Conservation (phyloP, 2,888 invertebrate species). For the Cataglyphis albicans region DNA sequence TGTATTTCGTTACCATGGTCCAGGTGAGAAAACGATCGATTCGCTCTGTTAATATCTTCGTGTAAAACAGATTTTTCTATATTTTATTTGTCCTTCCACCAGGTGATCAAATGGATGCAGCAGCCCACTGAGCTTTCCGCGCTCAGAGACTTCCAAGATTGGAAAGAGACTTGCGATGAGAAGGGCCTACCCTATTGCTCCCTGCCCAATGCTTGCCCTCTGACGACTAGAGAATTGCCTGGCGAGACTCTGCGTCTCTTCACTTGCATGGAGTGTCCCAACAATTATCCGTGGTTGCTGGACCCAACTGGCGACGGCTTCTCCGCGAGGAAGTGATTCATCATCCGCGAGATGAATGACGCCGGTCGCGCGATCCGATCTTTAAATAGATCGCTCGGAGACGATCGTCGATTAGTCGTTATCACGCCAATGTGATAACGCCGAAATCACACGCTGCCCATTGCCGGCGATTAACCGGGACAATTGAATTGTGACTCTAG, state of each 20-base stretch:
- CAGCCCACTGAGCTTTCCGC: slow-evolving; percentile 95
- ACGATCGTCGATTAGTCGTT: slow-evolving; percentile 4
- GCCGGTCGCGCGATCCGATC: slow-evolving; percentile 14
- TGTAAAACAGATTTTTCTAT: neutral
- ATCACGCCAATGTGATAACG: slow-evolving; percentile 13
- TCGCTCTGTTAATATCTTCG: slow-evolving; percentile 40
- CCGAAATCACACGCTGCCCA: slow-evolving; percentile 6
- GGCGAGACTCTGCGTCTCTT: slow-evolving; percentile 96
- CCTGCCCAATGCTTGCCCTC: slow-evolving; percentile 95
- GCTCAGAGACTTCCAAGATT: slow-evolving; percentile 96
- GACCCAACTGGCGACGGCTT: slow-evolving; percentile 98
- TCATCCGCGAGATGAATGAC: slow-evolving; percentile 24
- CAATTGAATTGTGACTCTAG: neutral
- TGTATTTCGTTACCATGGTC: slow-evolving; percentile 96
- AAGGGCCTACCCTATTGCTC: slow-evolving; percentile 97
- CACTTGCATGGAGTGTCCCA: slow-evolving; percentile 98
- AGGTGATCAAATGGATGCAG: slow-evolving; percentile 98
- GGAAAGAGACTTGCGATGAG: slow-evolving; percentile 98
- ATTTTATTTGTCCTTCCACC: slow-evolving; percentile 72
- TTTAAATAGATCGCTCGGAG: neutral
- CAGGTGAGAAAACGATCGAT: slow-evolving; percentile 85
- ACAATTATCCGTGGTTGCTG: slow-evolving; percentile 97
- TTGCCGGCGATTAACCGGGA: neutral
- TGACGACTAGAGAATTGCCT: slow-evolving; percentile 95
- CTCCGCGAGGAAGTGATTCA: slow-evolving; percentile 91